Conservation (phyloP, 2,113 vertebrate species). For the Colistium nudipinnis region DNA sequence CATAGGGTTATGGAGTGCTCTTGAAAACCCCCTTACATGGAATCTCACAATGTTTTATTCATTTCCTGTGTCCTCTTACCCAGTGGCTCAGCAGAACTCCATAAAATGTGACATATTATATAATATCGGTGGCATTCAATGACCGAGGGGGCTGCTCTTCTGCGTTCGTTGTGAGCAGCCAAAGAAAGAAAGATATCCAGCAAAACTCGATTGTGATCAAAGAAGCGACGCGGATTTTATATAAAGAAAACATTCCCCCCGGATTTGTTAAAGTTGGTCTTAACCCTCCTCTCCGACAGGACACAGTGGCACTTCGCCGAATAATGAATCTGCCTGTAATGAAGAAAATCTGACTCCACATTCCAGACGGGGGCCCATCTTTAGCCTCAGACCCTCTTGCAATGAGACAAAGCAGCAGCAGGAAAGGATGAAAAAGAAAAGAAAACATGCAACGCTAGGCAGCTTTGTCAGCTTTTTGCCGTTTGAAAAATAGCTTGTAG, state of each 20-base stretch:
- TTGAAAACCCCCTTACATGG: slow-evolving; percentile 19
- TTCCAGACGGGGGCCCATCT: slow-evolving; percentile 80
- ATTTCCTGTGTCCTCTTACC: slow-evolving; percentile 20
- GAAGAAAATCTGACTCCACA: no score
- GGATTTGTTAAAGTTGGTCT: slow-evolving; percentile 1
- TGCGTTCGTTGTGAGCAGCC: slow-evolving; percentile 12
- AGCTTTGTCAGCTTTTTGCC: slow-evolving; percentile 86
- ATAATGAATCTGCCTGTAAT: not conserved
- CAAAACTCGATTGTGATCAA: slow-evolving; percentile 15
- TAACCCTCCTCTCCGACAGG: slow-evolving; percentile 17
- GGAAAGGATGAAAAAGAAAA: not conserved
- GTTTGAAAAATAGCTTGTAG: slow-evolving; percentile 77
- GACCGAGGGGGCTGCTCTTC: not conserved
- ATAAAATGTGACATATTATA: slow-evolving; percentile 24
- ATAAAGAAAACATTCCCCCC: slow-evolving; percentile 42
- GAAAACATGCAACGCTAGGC: slow-evolving; percentile 78
- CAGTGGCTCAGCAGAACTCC: slow-evolving; percentile 1
- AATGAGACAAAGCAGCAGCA: slow-evolving; percentile 43
- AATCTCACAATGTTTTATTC: slow-evolving; percentile 26
- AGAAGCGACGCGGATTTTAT: slow-evolving; percentile 36
- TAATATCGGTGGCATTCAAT: slow-evolving; percentile 30
- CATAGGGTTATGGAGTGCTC: slow-evolving; percentile 50
- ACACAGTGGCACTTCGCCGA: slow-evolving; percentile 1
- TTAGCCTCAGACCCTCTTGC: slow-evolving; percentile 59
- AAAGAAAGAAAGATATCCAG: not conserved